These are phyloP conservation scores for Odocoileus hemionus DNA, from an alignment of 2,113 vertebrate species.

Conservation along the genomic window DNA sequence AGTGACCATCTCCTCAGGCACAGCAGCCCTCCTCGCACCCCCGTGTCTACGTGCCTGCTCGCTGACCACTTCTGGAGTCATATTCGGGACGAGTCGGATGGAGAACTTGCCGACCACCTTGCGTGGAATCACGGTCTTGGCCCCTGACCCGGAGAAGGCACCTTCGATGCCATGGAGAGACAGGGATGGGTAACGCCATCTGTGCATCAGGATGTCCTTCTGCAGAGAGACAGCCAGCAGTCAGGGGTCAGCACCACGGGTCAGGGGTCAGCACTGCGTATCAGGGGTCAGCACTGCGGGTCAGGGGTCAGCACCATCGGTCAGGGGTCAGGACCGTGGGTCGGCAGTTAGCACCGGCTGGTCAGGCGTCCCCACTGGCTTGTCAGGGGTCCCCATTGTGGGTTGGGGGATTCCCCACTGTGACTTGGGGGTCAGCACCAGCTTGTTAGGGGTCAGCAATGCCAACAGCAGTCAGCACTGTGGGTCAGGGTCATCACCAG, in stretches of 20 bases:
- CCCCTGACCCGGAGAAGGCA: conserved; percentile 90
- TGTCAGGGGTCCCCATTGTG: neutral
- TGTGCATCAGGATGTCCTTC: conserved; percentile 94
- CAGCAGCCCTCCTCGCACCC: accelerated
- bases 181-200: conserved; percentile 95
- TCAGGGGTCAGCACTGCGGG: accelerated
- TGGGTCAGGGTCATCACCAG: neutral
- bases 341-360: neutral
- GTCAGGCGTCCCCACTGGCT: neutral
- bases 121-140: conserved; percentile 95
- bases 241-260: neutral
- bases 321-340: neutral
- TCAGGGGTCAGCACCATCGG: neutral
- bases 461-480: neutral
- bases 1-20: accelerated
- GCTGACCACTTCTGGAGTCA: conserved; percentile 90
- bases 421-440: neutral
- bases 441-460: neutral
- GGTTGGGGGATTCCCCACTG: neutral
- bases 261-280: accelerated
- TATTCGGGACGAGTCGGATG: conserved; percentile 94
- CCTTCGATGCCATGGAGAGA: conserved; percentile 99
- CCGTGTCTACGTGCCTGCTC: conserved; percentile 80
- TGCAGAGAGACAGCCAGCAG: conserved; percentile 57
- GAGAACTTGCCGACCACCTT: conserved; percentile 98